Evolutionary conservation across 2,113 vertebrate species (phyloP).

Genomic region (Lagopus muta): DNA sequence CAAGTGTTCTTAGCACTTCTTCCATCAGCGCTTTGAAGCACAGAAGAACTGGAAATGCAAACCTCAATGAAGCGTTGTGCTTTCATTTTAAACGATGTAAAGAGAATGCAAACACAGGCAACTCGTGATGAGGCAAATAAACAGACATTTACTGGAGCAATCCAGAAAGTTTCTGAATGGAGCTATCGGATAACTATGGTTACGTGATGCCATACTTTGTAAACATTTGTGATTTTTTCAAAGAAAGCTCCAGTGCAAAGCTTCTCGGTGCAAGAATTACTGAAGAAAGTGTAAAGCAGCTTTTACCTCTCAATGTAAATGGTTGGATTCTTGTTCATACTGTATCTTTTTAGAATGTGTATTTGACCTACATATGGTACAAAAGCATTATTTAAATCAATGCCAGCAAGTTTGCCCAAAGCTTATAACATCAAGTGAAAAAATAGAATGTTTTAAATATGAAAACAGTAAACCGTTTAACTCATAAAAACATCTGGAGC

Average conservation of each 20-base stretch:
- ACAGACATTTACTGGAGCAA: background rate
- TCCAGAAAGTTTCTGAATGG: background rate
- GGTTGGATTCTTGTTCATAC: slow-evolving; percentile 10
- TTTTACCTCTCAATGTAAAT: slow-evolving; percentile 26
- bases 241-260: background rate
- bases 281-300: background rate
- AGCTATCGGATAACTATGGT: background rate
- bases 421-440: slow-evolving; percentile 52
- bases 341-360: slow-evolving; percentile 28
- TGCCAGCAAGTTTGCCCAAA: slow-evolving; percentile 59
- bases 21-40: background rate
- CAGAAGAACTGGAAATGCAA: background rate
- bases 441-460: slow-evolving; percentile 57
- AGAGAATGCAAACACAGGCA: background rate
- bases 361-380: slow-evolving; percentile 33
- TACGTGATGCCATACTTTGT: background rate
- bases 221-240: background rate
- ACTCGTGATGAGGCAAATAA: background rate
- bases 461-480: slow-evolving; percentile 56
- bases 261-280: background rate
- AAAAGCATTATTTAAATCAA: slow-evolving; percentile 58
- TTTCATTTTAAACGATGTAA: slow-evolving; percentile 44
- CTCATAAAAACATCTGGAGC: slow-evolving; percentile 42
- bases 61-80: background rate
- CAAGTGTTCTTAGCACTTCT: background rate